Conservation (phyloP, 2,113 vertebrate genomes). For the Lagopus muta region DNA sequence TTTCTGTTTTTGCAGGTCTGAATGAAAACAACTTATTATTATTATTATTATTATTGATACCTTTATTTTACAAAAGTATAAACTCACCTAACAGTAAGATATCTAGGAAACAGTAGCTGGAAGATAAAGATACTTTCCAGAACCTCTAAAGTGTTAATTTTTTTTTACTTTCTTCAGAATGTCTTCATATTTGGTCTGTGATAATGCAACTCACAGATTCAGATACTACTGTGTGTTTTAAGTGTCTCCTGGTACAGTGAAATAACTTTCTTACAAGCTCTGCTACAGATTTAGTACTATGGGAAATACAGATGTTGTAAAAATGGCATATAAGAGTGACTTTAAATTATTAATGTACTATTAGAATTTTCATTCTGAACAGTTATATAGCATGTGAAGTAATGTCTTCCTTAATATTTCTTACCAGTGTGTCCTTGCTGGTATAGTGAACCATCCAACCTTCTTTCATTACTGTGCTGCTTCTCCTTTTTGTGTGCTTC, state of each 20-base stretch:
- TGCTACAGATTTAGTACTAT: not conserved
- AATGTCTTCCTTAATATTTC: not conserved
- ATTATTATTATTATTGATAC: not conserved
- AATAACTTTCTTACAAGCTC: not conserved
- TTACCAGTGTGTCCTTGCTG: conserved; percentile 94
- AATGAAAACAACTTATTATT: not conserved
- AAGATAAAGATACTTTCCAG: not conserved
- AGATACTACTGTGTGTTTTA: not conserved
- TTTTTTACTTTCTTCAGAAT: not conserved
- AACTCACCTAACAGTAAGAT: not conserved
- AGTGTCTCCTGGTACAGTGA: not conserved
- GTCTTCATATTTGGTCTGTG: not conserved
- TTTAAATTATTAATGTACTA: not conserved
- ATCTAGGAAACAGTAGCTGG: not conserved
- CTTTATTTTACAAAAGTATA: not conserved
- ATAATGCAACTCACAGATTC: not conserved
- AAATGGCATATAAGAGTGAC: not conserved
- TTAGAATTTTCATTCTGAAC: not conserved
- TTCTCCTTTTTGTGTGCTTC: conserved; percentile 96
- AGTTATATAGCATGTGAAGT: not conserved
- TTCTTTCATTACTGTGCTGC: conserved; percentile 93
- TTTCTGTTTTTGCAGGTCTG: not conserved
- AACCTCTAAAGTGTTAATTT: not conserved
- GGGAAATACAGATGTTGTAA: not conserved
- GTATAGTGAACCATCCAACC: conserved; percentile 99